Evolutionary conservation across 2,797 vertebrate species (phyloP).

Genomic region (Fundulus diaphanus): DNA sequence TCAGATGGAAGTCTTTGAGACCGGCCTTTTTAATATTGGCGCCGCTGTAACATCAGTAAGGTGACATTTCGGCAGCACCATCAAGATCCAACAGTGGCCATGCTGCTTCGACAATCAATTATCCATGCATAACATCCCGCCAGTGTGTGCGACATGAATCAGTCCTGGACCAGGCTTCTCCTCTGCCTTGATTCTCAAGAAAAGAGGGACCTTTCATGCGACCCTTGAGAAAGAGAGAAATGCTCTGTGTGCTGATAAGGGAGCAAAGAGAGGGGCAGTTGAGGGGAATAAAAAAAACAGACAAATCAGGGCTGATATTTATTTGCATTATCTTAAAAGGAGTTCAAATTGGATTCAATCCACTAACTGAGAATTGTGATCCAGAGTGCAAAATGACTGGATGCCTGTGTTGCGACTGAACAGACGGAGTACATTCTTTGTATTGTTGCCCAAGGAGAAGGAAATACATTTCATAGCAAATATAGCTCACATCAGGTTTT

Average conservation of each 20-base stretch:
- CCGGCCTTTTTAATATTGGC: conserved; percentile 82
- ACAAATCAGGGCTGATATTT: conserved; percentile 73
- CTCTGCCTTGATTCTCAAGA: conserved; percentile 73
- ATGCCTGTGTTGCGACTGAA: conserved; percentile 50
- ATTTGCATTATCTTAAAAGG: conserved; percentile 79
- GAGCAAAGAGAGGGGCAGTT: conserved; percentile 53
- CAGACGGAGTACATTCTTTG: conserved; percentile 55
- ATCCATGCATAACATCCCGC: conserved; percentile 82
- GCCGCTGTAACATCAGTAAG: conserved; percentile 84
- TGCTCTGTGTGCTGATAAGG: conserved; percentile 74
- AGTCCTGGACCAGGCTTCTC: conserved; percentile 72
- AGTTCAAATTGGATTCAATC: conserved; percentile 71
- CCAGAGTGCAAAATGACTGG: conserved; percentile 60
- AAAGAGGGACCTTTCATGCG: conserved; percentile 74
- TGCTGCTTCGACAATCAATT: conserved; percentile 85
- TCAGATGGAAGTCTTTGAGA: conserved; percentile 82
- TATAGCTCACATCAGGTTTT: conserved; percentile 62
- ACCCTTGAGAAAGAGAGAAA: conserved; percentile 74
- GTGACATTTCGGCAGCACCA: conserved; percentile 86
- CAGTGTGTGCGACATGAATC: conserved; percentile 84
- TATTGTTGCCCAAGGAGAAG: conserved; percentile 58
- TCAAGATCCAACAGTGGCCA: conserved; percentile 84
- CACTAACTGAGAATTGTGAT: conserved; percentile 65
- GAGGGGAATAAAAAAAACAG: conserved; percentile 34
- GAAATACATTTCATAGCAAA: conserved; percentile 71